Evolutionary conservation across 2,888 invertebrate species (phyloP).

Genomic region (Corbicula japonica): DNA sequence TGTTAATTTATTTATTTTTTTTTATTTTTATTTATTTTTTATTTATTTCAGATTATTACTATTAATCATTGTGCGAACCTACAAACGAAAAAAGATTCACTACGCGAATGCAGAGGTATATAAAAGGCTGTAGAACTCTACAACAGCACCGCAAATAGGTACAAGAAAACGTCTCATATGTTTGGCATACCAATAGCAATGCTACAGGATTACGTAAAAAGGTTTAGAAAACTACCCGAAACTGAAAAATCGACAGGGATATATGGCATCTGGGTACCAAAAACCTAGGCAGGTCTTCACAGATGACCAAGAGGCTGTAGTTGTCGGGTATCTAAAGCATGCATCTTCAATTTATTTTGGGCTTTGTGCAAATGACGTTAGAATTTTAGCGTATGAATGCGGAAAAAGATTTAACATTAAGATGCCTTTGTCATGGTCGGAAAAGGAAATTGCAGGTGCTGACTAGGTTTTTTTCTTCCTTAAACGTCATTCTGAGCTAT

Average conservation of each 20-base stretch:
- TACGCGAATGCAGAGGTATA: not conserved
- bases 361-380: slow-evolving; percentile 24
- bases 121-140: not conserved
- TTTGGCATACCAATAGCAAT: slow-evolving; percentile 25
- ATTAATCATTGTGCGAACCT: not conserved
- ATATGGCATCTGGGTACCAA: slow-evolving; percentile 34
- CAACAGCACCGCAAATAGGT: slow-evolving; percentile 7
- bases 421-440: slow-evolving; percentile 5
- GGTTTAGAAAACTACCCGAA: slow-evolving; percentile 22
- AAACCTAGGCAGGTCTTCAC: slow-evolving; percentile 45
- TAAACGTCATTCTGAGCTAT: slow-evolving; percentile 44
- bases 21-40: not conserved
- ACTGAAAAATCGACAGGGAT: slow-evolving; percentile 31
- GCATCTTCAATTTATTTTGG: slow-evolving; percentile 25
- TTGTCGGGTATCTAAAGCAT: slow-evolving; percentile 6
- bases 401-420: slow-evolving; percentile 1
- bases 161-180: slow-evolving; percentile 22
- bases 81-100: not conserved
- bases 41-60: not conserved
- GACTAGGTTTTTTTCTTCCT: slow-evolving; percentile 30
- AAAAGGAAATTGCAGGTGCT: slow-evolving; percentile 10
- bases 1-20: not conserved
- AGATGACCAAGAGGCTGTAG: slow-evolving; percentile 36
- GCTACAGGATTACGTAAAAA: slow-evolving; percentile 43
- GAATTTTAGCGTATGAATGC: slow-evolving; percentile 25